Evolutionary conservation across 2,113 vertebrate species (phyloP), one percentile per base, ranked within the genome.

Genomic region (Phocoena sinus): DNA sequence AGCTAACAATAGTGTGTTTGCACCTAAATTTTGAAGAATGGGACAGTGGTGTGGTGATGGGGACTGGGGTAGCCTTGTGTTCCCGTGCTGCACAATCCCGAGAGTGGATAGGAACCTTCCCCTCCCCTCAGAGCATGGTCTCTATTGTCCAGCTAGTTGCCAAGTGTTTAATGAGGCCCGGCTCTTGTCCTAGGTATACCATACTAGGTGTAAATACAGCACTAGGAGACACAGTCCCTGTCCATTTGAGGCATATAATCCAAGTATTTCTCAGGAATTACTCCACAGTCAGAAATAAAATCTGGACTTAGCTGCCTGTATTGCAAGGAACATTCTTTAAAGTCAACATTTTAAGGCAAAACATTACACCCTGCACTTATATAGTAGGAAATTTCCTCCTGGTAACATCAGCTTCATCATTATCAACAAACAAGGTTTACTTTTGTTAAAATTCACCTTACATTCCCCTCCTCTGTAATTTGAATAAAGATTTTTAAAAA

Each of bases 361-460:
- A 18, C 28, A 44, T 23, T 62, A 47, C 2, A 70, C 2, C 13
- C 38, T 44, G 87, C 33, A 36, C 56, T 84, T 47, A 92, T 9
- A 53, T 26, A 2, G 7, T 36, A 70, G 50, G 50, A 62, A 33
- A 12, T 67, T 58, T 84, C 79, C 65, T n/a, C 89, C 81, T 80
- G 26, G 26, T 17, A 63, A 53, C 47, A 47, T 38, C 20, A 79
- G 68, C 26, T 93, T 82, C 82, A 82, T 31, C 31, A 11, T 84
- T 74, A 68, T 15, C 79, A 70, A 33, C 56, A 71, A 88, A 58
- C 33, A 92, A 71, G 47, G 15, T 38, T 81, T 80, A 50, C 53
- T 81, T 77, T 47, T 31, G 26, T 88, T 67, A 63, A 90, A 84
- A 63, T 95, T 91, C 53, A 80, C 12, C n/a, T 94, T 73, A 26